phyloP scores from a whole-genome alignment of 2,888 invertebrate species.

The Drosophila prolongata region DNA sequence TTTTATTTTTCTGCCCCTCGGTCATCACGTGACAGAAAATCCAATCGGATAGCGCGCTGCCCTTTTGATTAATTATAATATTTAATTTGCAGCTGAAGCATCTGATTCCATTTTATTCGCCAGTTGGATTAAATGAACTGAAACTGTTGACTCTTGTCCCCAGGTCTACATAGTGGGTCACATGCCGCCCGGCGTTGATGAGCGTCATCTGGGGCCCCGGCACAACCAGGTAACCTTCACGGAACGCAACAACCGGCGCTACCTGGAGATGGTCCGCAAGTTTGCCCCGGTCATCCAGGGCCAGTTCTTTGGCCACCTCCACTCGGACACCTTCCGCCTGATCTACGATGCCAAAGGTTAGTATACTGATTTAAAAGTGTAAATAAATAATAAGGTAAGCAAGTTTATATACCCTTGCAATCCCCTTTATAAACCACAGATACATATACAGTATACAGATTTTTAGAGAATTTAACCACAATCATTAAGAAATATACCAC shows the following conservation, averaged over 20 bases:
- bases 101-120: constrained; percentile 15
- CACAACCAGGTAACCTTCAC: constrained; percentile 87
- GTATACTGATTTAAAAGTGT: no score
- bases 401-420: no score
- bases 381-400: no score
- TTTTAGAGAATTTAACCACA: no score
- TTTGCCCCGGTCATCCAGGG: constrained; percentile 93
- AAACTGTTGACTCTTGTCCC: constrained; percentile 56
- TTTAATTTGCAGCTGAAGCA: constrained; percentile 28
- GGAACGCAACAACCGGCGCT: constrained; percentile 91
- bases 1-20: constrained; percentile 1
- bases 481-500: no score
- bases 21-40: constrained; percentile 14
- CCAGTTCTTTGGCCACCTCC: constrained; percentile 96
- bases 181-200: constrained; percentile 94
- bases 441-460: no score
- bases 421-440: no score
- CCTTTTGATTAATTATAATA: constrained; percentile 46
- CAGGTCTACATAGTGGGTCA: constrained; percentile 96
- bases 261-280: constrained; percentile 90
- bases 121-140: constrained; percentile 4
- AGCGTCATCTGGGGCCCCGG: constrained; percentile 89
- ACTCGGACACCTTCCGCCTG: constrained; percentile 95
- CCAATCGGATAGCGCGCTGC: constrained; percentile 10
- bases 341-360: constrained; percentile 91